Conservation (phyloP, 1,140 invertebrate genomes). For the Sarcophaga peregrina region DNA sequence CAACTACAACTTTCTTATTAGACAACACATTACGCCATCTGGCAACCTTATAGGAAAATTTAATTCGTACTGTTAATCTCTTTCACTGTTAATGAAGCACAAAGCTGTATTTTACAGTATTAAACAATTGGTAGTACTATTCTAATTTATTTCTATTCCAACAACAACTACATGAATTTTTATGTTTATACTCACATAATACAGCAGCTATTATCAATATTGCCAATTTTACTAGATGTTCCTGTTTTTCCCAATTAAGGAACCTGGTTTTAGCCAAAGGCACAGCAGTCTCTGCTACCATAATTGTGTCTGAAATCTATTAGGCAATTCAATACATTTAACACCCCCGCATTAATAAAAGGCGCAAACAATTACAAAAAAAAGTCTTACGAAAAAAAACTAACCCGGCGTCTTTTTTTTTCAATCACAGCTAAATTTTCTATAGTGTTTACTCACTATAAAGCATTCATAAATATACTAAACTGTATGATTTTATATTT, state of each 20-base stretch:
- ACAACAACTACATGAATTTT: background rate
- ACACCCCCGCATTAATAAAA: conserved; percentile 29
- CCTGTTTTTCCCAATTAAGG: conserved; percentile 83
- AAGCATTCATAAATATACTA: background rate
- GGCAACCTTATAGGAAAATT: no score
- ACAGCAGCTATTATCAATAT: conserved; percentile 92
- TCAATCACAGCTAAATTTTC: conserved; percentile 15
- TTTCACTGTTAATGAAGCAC: no score
- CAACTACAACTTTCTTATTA: no score
- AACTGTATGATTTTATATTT: background rate
- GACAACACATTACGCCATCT: no score
- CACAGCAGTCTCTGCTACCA: conserved; percentile 8
- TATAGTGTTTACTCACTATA: background rate
- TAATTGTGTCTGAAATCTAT: background rate
- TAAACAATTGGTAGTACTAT: background rate
- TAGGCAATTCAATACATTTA: conserved; percentile 40
- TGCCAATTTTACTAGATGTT: conserved; percentile 91
- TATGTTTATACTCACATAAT: conserved; percentile 82
- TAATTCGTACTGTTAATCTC: no score
- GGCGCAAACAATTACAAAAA: background rate
- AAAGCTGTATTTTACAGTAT: no score
- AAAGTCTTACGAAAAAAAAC: background rate
- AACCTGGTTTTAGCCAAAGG: conserved; percentile 15
- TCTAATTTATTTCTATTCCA: background rate
- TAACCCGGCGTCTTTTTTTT: background rate